Conservation (phyloP, 2,113 vertebrate species). For the Vulpes ferrilata region DNA sequence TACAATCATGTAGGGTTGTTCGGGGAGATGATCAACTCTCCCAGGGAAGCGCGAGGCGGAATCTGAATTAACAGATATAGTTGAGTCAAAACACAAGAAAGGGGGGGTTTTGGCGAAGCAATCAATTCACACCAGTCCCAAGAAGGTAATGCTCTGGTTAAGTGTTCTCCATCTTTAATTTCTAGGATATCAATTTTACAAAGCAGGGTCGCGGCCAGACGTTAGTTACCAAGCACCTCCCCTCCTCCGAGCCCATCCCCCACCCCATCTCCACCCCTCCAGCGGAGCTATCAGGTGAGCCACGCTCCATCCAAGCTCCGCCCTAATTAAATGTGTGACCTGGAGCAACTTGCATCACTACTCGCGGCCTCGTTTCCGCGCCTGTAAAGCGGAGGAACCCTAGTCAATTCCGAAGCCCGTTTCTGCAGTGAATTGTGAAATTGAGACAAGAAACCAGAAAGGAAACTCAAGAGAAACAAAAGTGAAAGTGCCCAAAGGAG, state of each 20-base stretch:
- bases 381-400: background rate
- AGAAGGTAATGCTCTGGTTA: background rate
- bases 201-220: background rate
- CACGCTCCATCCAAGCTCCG: background rate
- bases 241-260: background rate
- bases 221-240: background rate
- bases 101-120: background rate
- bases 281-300: background rate
- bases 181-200: background rate
- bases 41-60: background rate
- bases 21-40: background rate
- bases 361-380: background rate
- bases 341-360: background rate
- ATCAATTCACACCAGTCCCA: background rate
- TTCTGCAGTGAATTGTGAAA: slow-evolving; percentile 38
- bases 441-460: background rate
- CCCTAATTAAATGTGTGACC: background rate
- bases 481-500: slow-evolving; percentile 69
- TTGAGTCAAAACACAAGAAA: background rate
- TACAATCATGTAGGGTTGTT: background rate
- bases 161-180: slow-evolving; percentile 47
- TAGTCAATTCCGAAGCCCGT: background rate
- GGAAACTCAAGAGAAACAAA: slow-evolving; percentile 68
- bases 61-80: background rate
- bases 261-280: background rate